Evolutionary conservation across 1,140 invertebrate species (phyloP), one percentile per base, ranked within the genome.

Genomic region (Mizuhopecten yessoensis): DNA sequence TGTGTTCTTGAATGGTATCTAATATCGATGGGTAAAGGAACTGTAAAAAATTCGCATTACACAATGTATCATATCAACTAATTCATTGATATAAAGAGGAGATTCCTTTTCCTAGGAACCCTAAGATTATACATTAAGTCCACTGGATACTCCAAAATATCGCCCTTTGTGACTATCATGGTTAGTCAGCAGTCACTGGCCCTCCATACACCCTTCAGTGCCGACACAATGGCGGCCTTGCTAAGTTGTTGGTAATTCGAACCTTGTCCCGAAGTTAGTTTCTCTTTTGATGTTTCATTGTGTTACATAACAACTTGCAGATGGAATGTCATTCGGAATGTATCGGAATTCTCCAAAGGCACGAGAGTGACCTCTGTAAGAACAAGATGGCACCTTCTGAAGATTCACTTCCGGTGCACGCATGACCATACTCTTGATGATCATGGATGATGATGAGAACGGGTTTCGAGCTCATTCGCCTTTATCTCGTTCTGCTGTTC

Each of bases 201-300:
- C 20, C 20, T 23, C 45, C 57, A 75, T 29, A 29, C n/a, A 13
- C 57, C n/a, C 57, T 75, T 75, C 57, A 9, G 29, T 1, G 57
- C n/a, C 57, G 57, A 75, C 57, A 75, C 57, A 75, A 75, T 75
- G 57, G 57, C 57, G 57, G 57, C 57, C 57, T 75, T 75, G 57
- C 57, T n/a, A 75, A 75, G 57, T 29, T 75, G 57, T 75, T 75
- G 57, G 57, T 75, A 75, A 49, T 49, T 49, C 45, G 20, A 75
- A 75, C 57, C 57, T 75, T n/a, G 23, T 75, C 57, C n/a, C 1
- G 1, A 75, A n/a, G 57, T 75, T 75, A 75, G 0, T 75, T 29
- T 75, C 23, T 29, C 57, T n/a, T 75, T 75, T 75, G 57, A 75
- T 75, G 57, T 75, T 75, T 75, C 57, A 75, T 75, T 75, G 57